phyloP scores from a whole-genome alignment of 2,888 invertebrate genomes.

The Gandaritis pyraliata region DNA sequence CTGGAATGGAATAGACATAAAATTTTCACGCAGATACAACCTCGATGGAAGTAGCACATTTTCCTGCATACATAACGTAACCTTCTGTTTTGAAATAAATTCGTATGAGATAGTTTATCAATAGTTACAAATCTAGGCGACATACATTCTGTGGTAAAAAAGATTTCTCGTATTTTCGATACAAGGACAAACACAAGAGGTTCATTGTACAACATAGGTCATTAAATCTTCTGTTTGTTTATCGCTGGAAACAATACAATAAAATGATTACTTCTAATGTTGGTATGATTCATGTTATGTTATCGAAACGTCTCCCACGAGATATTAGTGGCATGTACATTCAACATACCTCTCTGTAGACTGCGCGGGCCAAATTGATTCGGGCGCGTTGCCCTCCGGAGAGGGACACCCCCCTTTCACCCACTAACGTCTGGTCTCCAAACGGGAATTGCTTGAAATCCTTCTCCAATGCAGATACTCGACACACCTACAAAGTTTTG shows the following conservation, averaged over 20 bases:
- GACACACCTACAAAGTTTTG: slow-evolving; percentile 63
- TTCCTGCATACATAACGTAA: too few relatives aligned
- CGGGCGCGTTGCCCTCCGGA: slow-evolving; percentile 91
- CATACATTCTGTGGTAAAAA: too few relatives aligned
- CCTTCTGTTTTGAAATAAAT: too few relatives aligned
- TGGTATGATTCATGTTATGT: background rate
- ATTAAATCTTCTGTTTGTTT: too few relatives aligned
- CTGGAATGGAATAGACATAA: too few relatives aligned
- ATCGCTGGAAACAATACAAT: background rate
- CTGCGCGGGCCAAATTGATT: slow-evolving; percentile 85
- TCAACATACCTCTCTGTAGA: slow-evolving; percentile 74
- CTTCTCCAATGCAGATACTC: slow-evolving; percentile 81
- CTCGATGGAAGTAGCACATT: too few relatives aligned
- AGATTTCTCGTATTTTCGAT: too few relatives aligned
- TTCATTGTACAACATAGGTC: too few relatives aligned
- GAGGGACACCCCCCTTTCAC: slow-evolving; percentile 88
- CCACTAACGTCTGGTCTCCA: slow-evolving; percentile 88
- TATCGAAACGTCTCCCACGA: slow-evolving; percentile 27
- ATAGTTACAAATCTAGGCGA: too few relatives aligned
- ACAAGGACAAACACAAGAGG: too few relatives aligned
- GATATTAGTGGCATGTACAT: slow-evolving; percentile 26
- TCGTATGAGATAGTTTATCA: too few relatives aligned
- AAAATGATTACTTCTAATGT: background rate
- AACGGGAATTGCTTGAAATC: slow-evolving; percentile 85
- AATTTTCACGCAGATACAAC: too few relatives aligned